These are phyloP conservation scores for Cryptoleucopteryx plumbea DNA, from an alignment of 2,113 vertebrate species.

Conservation along the genomic window DNA sequence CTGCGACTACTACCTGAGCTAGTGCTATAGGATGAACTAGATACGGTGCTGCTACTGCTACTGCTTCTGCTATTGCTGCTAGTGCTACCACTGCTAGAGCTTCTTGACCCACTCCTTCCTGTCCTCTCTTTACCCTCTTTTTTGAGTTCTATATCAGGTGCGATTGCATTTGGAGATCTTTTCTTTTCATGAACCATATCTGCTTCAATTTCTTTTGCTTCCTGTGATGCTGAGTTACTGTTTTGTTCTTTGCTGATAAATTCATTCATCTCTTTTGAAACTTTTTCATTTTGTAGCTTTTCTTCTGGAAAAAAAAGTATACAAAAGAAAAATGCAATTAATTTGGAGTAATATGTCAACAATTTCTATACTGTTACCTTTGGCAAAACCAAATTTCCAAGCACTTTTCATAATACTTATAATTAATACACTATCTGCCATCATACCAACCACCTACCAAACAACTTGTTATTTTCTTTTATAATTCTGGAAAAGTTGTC, in stretches of 20 bases:
- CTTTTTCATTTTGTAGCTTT: conserved; percentile 82
- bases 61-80: conserved; percentile 83
- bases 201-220: conserved; percentile 85
- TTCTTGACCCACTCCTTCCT: conserved; percentile 79
- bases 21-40: conserved; percentile 87
- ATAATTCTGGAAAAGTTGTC: neutral
- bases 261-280: conserved; percentile 87
- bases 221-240: conserved; percentile 81
- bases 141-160: conserved; percentile 79
- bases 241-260: conserved; percentile 84
- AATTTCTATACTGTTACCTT: neutral
- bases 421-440: neutral
- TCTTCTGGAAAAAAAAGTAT: conserved; percentile 79
- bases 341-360: neutral
- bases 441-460: neutral
- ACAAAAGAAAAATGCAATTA: neutral
- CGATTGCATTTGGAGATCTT: conserved; percentile 83
- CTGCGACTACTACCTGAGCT: conserved; percentile 89
- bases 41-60: conserved; percentile 84
- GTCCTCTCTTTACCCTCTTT: conserved; percentile 81
- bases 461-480: too few species aligned
- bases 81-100: conserved; percentile 87
- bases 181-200: conserved; percentile 87
- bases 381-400: neutral
- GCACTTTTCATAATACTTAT: neutral